Evolutionary conservation across 2,888 invertebrate genomes (phyloP), one percentile per base, ranked within the genome.

Genomic region (Dasysyrphus tricinctus): DNA sequence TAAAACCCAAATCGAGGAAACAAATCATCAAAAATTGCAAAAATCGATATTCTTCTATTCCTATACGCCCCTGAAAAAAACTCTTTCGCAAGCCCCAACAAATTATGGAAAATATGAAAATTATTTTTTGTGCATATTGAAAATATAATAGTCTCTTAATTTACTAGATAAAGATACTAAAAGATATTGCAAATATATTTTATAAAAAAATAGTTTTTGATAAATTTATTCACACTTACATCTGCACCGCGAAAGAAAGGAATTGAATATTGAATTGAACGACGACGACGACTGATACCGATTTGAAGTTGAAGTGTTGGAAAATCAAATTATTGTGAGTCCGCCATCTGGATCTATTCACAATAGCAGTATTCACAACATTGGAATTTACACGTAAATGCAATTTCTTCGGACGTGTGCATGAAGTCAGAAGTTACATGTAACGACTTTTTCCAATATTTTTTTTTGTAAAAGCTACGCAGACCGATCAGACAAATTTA

Each of bases 201-300:
- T 54, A 54, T 37, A 39, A 51, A 11, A 4, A 29, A 14, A 59
- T 16, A 42, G 8, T 2, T 39, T 47, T 49, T 32, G 29, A 51
- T 32, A 0, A 63, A 7, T 29, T 65, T 32, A 7, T 29, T 65
- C 19, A 19, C 61, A 85, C 85, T 85, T 85, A 85, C 85, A 73
- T 77, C 85, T 74, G 19, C 37, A 24, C 74, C 19, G 77, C 69
- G 74, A 81, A 70, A 70, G 78, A 81, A 78, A 78, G 39, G 42
- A 81, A 85, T 63, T 70, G 81, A 70, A 42, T 0, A 78, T 78
- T 32, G 42, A 81, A 85, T 63, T 70, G 81, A 70, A 42, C 5
- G 11, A 12, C 12, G 1, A 2, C 14, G 42, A 44, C 24, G 24
- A 78, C 85, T 81, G 73, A 85, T 61, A 54, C 32, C 32, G 54